Conservation (phyloP, 2,888 invertebrate genomes). For the Trachelus iudaicus region DNA sequence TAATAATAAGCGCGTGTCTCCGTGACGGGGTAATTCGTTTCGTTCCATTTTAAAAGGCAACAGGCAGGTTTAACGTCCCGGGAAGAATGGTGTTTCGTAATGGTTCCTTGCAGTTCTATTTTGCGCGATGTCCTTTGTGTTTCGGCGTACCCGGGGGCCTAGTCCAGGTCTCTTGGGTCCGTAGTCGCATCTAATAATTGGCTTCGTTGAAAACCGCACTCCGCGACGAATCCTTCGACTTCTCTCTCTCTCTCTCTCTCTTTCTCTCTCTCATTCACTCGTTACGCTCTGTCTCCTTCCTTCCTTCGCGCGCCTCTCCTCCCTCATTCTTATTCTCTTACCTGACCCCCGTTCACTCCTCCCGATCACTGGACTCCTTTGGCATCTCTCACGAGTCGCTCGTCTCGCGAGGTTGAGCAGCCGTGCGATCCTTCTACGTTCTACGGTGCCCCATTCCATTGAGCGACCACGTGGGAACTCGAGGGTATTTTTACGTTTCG, state of each 20-base stretch:
- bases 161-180: slow-evolving; percentile 17
- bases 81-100: slow-evolving; percentile 24
- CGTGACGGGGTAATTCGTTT: slow-evolving; percentile 42
- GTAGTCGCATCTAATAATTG: slow-evolving; percentile 63
- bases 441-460: slow-evolving; percentile 45
- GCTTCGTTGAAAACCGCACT: slow-evolving; percentile 65
- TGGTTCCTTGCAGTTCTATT: slow-evolving; percentile 25
- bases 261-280: slow-evolving; percentile 19
- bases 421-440: slow-evolving; percentile 17
- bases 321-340: slow-evolving; percentile 25
- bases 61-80: slow-evolving; percentile 7
- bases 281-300: slow-evolving; percentile 11
- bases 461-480: slow-evolving; percentile 61
- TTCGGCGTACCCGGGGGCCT: slow-evolving; percentile 24
- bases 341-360: not conserved
- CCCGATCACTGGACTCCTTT: not conserved
- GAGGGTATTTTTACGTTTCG: slow-evolving; percentile 62
- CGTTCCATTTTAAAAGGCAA: slow-evolving; percentile 35
- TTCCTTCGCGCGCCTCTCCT: slow-evolving; percentile 10
- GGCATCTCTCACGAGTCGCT: slow-evolving; percentile 4
- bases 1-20: slow-evolving; percentile 32
- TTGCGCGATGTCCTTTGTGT: slow-evolving; percentile 23
- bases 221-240: slow-evolving; percentile 60
- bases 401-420: slow-evolving; percentile 11
- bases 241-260: slow-evolving; percentile 25